Conservation (phyloP, 2,888 invertebrate species). For the Lamellibrachia columna region DNA sequence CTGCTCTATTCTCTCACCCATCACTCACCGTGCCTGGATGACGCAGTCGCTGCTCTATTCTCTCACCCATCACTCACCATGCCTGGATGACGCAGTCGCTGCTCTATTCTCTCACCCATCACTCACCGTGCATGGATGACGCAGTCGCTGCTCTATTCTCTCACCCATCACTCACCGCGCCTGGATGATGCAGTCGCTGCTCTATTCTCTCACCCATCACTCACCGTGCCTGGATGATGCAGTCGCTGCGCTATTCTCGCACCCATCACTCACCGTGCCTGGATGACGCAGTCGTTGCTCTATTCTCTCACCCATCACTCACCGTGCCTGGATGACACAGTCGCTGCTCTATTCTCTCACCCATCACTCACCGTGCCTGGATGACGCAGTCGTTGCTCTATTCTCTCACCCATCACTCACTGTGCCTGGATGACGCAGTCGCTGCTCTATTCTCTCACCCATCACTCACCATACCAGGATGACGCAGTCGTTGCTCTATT, state of each 20-base stretch:
- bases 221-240: constrained; percentile 67
- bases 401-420: constrained; percentile 40
- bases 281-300: constrained; percentile 68
- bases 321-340: constrained; percentile 67
- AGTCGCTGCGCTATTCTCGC: constrained; percentile 65
- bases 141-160: constrained; percentile 57
- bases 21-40: constrained; percentile 65
- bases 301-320: constrained; percentile 11
- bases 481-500: constrained; percentile 67
- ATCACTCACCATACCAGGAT: constrained; percentile 65
- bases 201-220: background rate
- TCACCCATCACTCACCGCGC: constrained; percentile 55
- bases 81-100: constrained; percentile 68
- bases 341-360: constrained; percentile 64
- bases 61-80: constrained; percentile 46
- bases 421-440: constrained; percentile 67
- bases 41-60: constrained; percentile 67
- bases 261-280: constrained; percentile 60
- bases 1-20: constrained; percentile 45
- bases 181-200: constrained; percentile 66
- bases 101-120: constrained; percentile 54
- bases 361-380: constrained; percentile 63
- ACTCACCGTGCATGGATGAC: constrained; percentile 66
- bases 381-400: constrained; percentile 68
- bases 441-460: constrained; percentile 62